These are phyloP conservation scores for Drosophila ezoana DNA, from an alignment of 2,888 invertebrate species.

Conservation along the genomic window DNA sequence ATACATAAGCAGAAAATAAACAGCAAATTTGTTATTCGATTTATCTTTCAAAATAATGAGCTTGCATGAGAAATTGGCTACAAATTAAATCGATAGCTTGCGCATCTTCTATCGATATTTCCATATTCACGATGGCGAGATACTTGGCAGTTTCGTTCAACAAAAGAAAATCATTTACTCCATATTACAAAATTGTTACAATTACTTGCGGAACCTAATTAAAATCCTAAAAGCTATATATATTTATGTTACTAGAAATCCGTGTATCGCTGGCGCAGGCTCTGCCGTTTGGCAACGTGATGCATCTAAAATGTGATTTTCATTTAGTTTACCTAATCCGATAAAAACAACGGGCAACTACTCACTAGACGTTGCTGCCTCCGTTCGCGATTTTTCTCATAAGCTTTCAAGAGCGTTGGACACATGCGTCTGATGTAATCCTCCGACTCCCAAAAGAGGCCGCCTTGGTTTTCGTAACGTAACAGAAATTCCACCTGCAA, in stretches of 20 bases:
- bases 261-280: slow-evolving; percentile 78
- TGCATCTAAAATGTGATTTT: slow-evolving; percentile 68
- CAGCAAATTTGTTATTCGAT: not conserved
- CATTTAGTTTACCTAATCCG: not conserved
- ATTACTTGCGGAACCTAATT: slow-evolving; percentile 66
- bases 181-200: slow-evolving; percentile 76
- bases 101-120: slow-evolving; percentile 16
- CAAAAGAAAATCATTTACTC: slow-evolving; percentile 77
- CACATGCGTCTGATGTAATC: slow-evolving; percentile 75
- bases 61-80: not conserved
- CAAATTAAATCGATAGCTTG: slow-evolving; percentile 1
- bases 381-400: slow-evolving; percentile 75
- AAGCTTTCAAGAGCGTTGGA: slow-evolving; percentile 74
- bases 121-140: not conserved
- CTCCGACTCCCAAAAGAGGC: slow-evolving; percentile 77
- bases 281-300: slow-evolving; percentile 81
- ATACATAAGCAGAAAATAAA: not conserved
- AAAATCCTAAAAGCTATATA: slow-evolving; percentile 58
- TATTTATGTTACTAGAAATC: slow-evolving; percentile 69
- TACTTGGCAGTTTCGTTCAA: slow-evolving; percentile 53
- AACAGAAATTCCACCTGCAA: slow-evolving; percentile 76
- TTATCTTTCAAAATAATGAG: not conserved
- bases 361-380: slow-evolving; percentile 79
- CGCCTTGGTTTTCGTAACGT: slow-evolving; percentile 75
- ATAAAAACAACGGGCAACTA: not conserved